Conservation (phyloP, 2,888 invertebrate genomes). For the Spialia ferax region DNA sequence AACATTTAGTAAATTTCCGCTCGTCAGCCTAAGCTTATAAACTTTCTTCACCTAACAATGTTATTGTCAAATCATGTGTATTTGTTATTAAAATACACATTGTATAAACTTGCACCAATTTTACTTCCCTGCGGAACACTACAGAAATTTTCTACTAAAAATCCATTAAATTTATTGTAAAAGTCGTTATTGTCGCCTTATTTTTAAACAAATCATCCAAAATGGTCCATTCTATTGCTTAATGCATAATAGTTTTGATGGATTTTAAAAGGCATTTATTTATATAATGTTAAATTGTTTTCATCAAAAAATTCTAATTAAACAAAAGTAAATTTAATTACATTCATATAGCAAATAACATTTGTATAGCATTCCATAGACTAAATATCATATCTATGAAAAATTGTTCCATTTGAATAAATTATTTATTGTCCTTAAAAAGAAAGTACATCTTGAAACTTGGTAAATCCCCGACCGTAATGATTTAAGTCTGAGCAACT, state of each 20-base stretch:
- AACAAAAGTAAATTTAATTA: not conserved
- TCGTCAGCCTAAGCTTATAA: conserved; percentile 15
- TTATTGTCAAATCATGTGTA: conserved; percentile 30
- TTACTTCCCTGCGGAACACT: not conserved
- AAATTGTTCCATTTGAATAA: conserved; percentile 27
- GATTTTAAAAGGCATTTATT: not conserved
- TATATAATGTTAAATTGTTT: not conserved
- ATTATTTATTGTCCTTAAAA: conserved; percentile 27
- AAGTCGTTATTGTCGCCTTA: not conserved
- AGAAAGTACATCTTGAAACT: conserved; percentile 1
- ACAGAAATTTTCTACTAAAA: not conserved
- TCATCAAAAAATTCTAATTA: not conserved
- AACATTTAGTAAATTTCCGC: conserved; percentile 34
- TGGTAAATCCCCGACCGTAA: conserved; percentile 3
- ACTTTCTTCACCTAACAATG: not conserved
- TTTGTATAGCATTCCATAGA: conserved; percentile 13
- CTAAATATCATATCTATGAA: conserved; percentile 5
- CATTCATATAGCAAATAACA: not conserved
- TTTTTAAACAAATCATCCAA: not conserved
- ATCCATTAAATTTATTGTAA: not conserved
- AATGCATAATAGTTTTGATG: not conserved
- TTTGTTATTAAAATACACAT: not conserved
- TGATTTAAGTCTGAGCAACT: conserved; percentile 8
- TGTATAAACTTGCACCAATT: conserved; percentile 1
- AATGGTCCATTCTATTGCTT: not conserved